Base-by-base conservation (phyloP, 1,140 invertebrate genomes). In the Geopemphigus sp. region DNA sequence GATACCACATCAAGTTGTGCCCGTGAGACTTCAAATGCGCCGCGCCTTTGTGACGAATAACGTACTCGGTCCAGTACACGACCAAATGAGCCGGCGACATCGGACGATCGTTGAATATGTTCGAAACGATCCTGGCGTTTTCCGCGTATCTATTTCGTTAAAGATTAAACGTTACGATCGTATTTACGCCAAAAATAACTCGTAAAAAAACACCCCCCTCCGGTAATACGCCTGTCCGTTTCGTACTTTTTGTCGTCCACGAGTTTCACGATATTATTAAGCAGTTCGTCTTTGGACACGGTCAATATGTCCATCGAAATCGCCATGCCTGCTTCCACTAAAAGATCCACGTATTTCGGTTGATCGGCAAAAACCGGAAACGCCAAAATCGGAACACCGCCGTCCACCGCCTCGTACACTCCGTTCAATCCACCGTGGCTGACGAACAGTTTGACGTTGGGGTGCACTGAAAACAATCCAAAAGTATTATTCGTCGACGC, bases 401-500 rank as follows among this genome's bases (percentile, higher is more conserved):
- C 89, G 84, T 90, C 91, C 15, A 92, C 85, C 6, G 91, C 89
- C 85, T 93, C 92, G 80, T 90, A 89, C 17, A 90, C 87, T 74
- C 91, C 91, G 17, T 91, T 86, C 29, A 90, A 84, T 24, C 92
- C 92, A 15, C 90, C 91, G 82, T 93, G 91, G 1, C 90, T 90
- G 45, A 93, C 89, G 81, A 93, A 91, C 82, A 88, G 85, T 83
- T 88, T 88, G 0, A 91, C 86, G 81, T 92, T 92, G 1, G 87
- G 86, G 85, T 92, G 91, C 53, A 88, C 91, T 89, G 64, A 53
- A 57, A 78, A 3, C 3, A 19, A 54, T 2, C 1, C 6, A 54
- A 5, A 19, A 0, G 4, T 54, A 19, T 4, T 19, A 19, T 54
- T 1, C 53, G 53, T 5, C 17, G 17, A 54, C 14, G 4, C 4